These are phyloP conservation scores for Dryococelus australis DNA, from an alignment of 2,888 invertebrate genomes.

Conservation along the genomic window DNA sequence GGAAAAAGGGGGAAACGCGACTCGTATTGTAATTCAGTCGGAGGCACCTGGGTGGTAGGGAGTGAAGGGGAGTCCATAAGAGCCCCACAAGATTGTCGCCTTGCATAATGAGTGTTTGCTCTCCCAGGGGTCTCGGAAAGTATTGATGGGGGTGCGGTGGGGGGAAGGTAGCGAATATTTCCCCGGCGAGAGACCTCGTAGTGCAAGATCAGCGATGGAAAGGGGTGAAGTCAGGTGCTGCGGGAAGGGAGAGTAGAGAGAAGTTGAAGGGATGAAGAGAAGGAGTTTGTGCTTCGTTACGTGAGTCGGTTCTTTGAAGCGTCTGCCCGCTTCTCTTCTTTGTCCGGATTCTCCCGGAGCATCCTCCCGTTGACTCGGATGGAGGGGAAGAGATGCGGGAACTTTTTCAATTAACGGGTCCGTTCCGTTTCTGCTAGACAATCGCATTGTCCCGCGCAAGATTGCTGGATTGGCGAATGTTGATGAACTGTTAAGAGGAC, in stretches of 20 bases:
- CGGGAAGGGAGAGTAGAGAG: neutral
- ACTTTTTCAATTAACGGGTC: neutral
- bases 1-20: neutral
- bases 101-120: constrained; percentile 16
- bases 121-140: neutral
- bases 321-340: neutral
- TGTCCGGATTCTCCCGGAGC: neutral
- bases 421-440: neutral
- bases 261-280: neutral
- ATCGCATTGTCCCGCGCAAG: neutral
- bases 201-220: neutral
- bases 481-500: neutral
- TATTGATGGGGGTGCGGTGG: neutral
- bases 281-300: neutral
- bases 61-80: neutral
- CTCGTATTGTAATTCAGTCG: constrained; percentile 5
- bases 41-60: neutral
- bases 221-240: neutral
- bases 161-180: neutral
- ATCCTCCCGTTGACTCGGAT: neutral
- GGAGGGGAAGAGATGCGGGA: neutral
- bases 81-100: neutral
- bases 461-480: neutral
- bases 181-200: neutral
- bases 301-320: neutral